Evolutionary conservation across 1,140 invertebrate species (phyloP).

Genomic region (Trichoplusia ni): DNA sequence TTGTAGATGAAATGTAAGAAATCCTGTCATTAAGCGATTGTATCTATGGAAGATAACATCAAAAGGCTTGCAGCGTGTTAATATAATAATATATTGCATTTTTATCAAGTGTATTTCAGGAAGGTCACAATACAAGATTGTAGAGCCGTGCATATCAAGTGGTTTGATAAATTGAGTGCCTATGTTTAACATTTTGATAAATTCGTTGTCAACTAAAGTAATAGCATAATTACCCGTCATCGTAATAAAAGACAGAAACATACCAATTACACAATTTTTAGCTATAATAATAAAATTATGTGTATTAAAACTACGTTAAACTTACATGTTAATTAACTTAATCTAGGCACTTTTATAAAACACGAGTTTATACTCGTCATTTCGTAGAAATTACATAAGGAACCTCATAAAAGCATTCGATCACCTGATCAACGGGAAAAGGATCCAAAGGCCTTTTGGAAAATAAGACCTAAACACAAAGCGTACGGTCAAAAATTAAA

Average conservation of each 20-base stretch:
- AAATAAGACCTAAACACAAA: constrained; percentile 31
- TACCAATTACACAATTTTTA: no score
- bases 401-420: no score
- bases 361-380: no score
- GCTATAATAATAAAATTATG: no score
- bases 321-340: no score
- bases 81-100: constrained; percentile 27
- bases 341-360: no score
- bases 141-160: neutral
- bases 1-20: constrained; percentile 8
- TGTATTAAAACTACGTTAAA: no score
- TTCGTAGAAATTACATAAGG: no score
- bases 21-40: neutral
- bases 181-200: neutral
- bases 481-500: constrained; percentile 63
- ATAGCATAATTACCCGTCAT: no score
- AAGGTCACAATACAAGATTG: constrained; percentile 29
- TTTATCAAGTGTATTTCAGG: constrained; percentile 33
- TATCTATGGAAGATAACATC: constrained; percentile 19
- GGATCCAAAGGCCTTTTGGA: neutral
- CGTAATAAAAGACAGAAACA: no score
- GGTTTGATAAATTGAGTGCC: neutral
- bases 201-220: no score
- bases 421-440: neutral
- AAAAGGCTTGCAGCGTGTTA: constrained; percentile 17